Evolutionary conservation across 1,140 invertebrate genomes (phyloP).

Genomic region (Dysdera silvatica): DNA sequence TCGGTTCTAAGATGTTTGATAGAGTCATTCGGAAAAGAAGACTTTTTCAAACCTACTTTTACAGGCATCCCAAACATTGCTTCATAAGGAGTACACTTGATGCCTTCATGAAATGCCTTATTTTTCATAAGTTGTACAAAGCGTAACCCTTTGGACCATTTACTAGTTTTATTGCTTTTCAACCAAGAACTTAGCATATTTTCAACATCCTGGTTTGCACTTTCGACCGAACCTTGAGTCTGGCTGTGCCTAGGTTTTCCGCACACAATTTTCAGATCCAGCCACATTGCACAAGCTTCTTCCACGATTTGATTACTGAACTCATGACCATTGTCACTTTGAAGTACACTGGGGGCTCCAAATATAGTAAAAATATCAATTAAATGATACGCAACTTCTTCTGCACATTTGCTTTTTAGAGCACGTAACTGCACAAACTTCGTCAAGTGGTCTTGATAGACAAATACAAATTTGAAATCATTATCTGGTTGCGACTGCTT

Average conservation of each 20-base stretch:
- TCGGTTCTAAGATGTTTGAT: slow-evolving; percentile 5
- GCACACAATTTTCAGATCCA: slow-evolving; percentile 28
- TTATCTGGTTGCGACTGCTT: slow-evolving; percentile 4
- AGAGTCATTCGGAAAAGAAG: slow-evolving; percentile 8
- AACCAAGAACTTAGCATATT: slow-evolving; percentile 3
- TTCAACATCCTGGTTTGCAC: slow-evolving; percentile 29
- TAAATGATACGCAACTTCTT: slow-evolving; percentile 4
- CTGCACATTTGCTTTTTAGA: slow-evolving; percentile 14
- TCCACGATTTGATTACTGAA: slow-evolving; percentile 9
- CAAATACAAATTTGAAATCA: slow-evolving; percentile 18
- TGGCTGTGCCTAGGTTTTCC: slow-evolving; percentile 30
- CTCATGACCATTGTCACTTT: slow-evolving; percentile 4
- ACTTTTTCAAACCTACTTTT: slow-evolving; percentile 10
- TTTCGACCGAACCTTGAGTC: slow-evolving; percentile 28
- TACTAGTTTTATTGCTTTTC: slow-evolving; percentile 10
- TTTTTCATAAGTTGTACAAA: slow-evolving; percentile 14
- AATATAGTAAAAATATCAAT: slow-evolving; percentile 17
- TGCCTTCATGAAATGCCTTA: slow-evolving; percentile 3
- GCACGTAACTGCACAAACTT: slow-evolving; percentile 14
- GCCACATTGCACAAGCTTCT: not conserved
- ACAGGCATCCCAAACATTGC: slow-evolving; percentile 3
- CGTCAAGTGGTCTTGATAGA: slow-evolving; percentile 6
- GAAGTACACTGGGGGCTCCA: slow-evolving; percentile 5
- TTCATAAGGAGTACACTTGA: slow-evolving; percentile 4
- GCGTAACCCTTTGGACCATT: slow-evolving; percentile 10